A percentile compares a stretch with the other conserved stretches of the same genome.
Evolutionary conservation across 2,888 invertebrate species (phyloP).

Genomic region (Aplocera efformata): DNA sequence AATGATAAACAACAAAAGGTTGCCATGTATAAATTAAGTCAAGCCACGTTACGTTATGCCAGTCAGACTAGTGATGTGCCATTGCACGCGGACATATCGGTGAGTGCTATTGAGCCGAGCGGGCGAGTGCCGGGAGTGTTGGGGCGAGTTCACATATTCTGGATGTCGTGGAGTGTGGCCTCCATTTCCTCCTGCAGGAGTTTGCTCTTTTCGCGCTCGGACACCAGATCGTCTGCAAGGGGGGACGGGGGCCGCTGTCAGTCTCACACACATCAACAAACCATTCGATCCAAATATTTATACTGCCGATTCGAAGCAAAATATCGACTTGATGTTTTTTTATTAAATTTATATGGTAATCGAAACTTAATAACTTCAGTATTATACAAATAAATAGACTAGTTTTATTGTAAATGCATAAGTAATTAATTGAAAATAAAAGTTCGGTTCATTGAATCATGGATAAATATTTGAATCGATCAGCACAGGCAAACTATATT

Average conservation of each 20-base stretch:
- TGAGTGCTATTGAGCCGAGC: slow-evolving; percentile 28
- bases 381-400: no score
- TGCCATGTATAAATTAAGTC: no score
- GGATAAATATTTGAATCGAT: slow-evolving; percentile 40
- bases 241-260: slow-evolving; percentile 69
- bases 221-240: slow-evolving; percentile 95
- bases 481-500: slow-evolving; percentile 62
- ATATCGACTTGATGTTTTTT: background rate
- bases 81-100: slow-evolving; percentile 14
- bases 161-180: slow-evolving; percentile 98
- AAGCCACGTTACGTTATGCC: no score
- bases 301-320: slow-evolving; percentile 1
- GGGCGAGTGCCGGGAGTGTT: slow-evolving; percentile 33
- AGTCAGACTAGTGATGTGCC: background rate
- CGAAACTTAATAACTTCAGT: no score
- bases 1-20: no score
- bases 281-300: slow-evolving; percentile 41
- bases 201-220: slow-evolving; percentile 97
- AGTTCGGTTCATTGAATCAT: background rate
- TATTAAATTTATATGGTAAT: no score
- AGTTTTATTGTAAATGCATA: no score
- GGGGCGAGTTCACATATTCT: slow-evolving; percentile 92
- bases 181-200: slow-evolving; percentile 99
- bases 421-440: no score
- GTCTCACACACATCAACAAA: slow-evolving; percentile 62